Conservation (phyloP, 2,888 invertebrate genomes). For the Synergus itoensis region DNA sequence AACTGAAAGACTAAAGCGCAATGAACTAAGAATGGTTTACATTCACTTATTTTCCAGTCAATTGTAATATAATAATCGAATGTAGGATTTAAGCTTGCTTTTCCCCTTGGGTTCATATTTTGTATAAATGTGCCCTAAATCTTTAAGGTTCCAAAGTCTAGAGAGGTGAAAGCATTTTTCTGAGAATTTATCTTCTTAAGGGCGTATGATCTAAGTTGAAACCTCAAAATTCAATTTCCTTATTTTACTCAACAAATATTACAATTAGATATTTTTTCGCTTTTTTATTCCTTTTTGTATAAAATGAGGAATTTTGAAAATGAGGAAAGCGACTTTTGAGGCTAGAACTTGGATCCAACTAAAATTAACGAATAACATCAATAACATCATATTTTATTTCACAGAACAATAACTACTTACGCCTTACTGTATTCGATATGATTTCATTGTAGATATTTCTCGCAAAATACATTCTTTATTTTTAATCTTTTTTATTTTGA, state of each 20-base stretch:
- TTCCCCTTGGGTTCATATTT: background rate
- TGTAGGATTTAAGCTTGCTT: conserved; percentile 5
- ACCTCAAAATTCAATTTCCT: too few species aligned
- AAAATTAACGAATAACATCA: too few species aligned
- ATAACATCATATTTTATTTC: background rate
- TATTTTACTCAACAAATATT: too few species aligned
- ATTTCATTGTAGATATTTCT: conserved; percentile 6
- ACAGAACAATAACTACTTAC: background rate
- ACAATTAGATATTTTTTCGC: too few species aligned
- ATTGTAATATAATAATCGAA: conserved; percentile 27
- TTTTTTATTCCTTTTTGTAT: too few species aligned
- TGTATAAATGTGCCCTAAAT: conserved; percentile 5
- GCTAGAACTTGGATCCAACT: too few species aligned
- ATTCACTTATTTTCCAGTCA: conserved; percentile 29
- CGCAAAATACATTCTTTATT: background rate
- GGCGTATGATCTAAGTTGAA: background rate
- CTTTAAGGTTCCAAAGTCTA: conserved; percentile 5
- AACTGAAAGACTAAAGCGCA: conserved; percentile 17
- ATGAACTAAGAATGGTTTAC: conserved; percentile 20
- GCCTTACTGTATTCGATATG: background rate
- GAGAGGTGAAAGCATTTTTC: conserved; percentile 13
- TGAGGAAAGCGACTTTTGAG: too few species aligned
- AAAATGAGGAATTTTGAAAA: too few species aligned
- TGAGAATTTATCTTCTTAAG: background rate
- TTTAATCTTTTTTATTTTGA: background rate